Conservation (phyloP, 2,888 invertebrate species). For the Apamea anceps region DNA sequence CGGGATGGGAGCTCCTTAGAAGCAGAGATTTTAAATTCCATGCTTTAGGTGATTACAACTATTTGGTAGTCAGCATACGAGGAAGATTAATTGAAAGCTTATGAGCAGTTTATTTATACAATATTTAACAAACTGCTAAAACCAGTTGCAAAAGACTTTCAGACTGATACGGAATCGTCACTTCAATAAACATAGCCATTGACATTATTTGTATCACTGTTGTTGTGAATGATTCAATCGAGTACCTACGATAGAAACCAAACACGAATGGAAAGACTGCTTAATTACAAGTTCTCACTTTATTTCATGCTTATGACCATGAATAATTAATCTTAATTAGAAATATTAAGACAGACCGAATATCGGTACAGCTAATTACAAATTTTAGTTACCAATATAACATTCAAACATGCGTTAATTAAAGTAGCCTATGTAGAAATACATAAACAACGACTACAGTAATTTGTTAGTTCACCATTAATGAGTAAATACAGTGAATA, state of each 20-base stretch:
- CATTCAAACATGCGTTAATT: constrained; percentile 36
- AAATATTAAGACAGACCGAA: constrained; percentile 10
- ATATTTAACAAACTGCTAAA: constrained; percentile 34
- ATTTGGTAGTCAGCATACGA: neutral
- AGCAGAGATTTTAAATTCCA: neutral
- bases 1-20: neutral
- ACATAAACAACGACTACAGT: constrained; percentile 78
- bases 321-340: neutral
- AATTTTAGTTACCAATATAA: constrained; percentile 14
- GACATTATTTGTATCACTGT: constrained; percentile 62
- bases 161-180: constrained; percentile 44
- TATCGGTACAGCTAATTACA: neutral
- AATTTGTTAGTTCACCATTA: constrained; percentile 86
- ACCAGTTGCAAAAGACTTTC: constrained; percentile 33
- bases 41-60: neutral
- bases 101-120: constrained; percentile 18
- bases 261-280: constrained; percentile 24
- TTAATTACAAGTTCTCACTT: constrained; percentile 15
- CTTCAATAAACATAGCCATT: constrained; percentile 50
- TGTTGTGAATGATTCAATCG: constrained; percentile 64
- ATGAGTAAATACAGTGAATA: constrained; percentile 87
- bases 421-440: constrained; percentile 58
- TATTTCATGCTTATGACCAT: neutral
- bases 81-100: neutral
- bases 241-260: constrained; percentile 54